Conservation (phyloP, 37 sponge, comb jelly and placozoan species). For the Bolinopsis microptera region DNA sequence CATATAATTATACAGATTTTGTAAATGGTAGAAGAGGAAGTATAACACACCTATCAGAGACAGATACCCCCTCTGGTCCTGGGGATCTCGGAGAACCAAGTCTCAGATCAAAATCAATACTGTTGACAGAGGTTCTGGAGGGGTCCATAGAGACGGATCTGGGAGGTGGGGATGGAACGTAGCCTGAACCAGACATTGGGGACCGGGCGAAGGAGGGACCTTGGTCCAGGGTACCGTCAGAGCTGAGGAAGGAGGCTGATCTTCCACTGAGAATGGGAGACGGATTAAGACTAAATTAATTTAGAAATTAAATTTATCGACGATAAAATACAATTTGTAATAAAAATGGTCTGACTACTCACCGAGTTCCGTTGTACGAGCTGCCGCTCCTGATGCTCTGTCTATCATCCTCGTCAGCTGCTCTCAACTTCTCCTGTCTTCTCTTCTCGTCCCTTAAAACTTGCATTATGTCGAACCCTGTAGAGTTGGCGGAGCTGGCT, state of each 20-base stretch:
- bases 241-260: background rate
- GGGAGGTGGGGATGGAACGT: background rate
- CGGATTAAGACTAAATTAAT: too few species aligned
- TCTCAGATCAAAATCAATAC: background rate
- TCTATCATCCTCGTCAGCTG: background rate
- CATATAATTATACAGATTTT: too few species aligned
- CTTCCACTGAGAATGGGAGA: background rate
- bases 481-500: background rate
- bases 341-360: too few species aligned
- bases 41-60: constrained; percentile 20
- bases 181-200: background rate
- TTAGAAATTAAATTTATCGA: too few species aligned
- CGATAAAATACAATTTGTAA: too few species aligned
- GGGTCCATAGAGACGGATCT: background rate
- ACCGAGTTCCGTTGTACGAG: background rate
- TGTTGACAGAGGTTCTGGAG: background rate
- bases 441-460: constrained; percentile 27
- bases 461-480: constrained; percentile 47
- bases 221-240: background rate
- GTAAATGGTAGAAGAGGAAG: too few species aligned
- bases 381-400: background rate
- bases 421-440: background rate
- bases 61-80: background rate
- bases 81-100: background rate
- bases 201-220: background rate